phyloP scores from a whole-genome alignment of 2,888 invertebrate species.

The Bursaphelenchus okinawaensis region DNA sequence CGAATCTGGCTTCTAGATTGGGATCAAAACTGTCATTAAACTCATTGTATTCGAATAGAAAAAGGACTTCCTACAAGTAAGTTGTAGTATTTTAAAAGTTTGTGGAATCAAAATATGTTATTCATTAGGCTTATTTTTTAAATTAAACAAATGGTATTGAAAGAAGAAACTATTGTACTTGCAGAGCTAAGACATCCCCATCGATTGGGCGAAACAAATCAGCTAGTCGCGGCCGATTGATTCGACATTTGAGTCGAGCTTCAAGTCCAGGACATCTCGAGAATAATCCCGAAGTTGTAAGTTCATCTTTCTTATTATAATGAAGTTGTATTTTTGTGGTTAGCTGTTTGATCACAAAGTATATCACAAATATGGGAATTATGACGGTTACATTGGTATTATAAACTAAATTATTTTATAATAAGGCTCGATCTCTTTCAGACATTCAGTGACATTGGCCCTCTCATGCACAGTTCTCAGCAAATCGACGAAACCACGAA shows the following conservation, averaged over 20 bases:
- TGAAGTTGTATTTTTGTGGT: too few relatives aligned
- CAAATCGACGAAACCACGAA: background rate
- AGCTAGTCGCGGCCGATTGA: background rate
- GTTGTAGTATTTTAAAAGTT: background rate
- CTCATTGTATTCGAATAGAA: background rate
- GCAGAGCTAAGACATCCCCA: background rate
- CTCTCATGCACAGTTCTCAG: background rate
- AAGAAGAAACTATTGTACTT: background rate
- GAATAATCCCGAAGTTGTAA: background rate
- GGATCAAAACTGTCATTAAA: conserved; percentile 18
- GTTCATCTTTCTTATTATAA: too few relatives aligned
- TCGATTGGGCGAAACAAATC: background rate
- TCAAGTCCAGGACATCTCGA: background rate
- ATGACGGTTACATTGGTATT: too few relatives aligned
- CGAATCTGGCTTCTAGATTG: conserved; percentile 17
- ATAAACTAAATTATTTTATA: too few relatives aligned
- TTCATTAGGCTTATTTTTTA: too few relatives aligned
- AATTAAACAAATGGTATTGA: too few relatives aligned
- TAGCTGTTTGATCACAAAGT: too few relatives aligned
- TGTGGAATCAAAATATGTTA: too few relatives aligned
- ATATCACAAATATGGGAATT: too few relatives aligned
- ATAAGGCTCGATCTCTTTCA: too few relatives aligned
- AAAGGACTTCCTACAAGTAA: background rate
- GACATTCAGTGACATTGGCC: background rate
- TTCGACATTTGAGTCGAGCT: background rate